Base-by-base conservation (phyloP, 1,140 invertebrate species). In the Lepidurus arcticus region DNA sequence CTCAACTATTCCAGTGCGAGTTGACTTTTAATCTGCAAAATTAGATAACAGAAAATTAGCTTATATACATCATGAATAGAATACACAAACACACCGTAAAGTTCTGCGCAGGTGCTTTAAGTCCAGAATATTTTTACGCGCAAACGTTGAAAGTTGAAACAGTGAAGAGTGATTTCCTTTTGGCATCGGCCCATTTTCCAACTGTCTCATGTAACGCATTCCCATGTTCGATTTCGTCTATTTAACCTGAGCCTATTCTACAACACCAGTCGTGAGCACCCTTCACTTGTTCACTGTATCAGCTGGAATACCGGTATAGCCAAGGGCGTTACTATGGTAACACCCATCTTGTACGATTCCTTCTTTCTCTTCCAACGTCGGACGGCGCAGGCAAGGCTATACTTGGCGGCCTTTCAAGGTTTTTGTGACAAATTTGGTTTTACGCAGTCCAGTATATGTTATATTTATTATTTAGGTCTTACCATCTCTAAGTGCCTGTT, bases 401-500 rank as follows among this genome's bases (percentile, higher is more conserved):
- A 65, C 53, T 65, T 65, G 53, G 53, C 53, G 53, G 53, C 53
- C 53, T 65, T 16, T 65, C 53, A 65, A 65, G 53, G 53, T 65
- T 65, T 65, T 65, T 65, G 21, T n/a, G 21, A n/a, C 53, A 65
- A 65, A 65, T 11, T 16, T 9, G 16, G 53, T 13, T 11, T 7
- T 16, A 21, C 53, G 53, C 34, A 34, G 34, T 34, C 2, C 34
- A 34, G 4, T 34, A 34, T 34, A 65, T 7, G 1, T 65, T 65
- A 7, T 65, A 65, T 65, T 65, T 21, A 2, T 65, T 9, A n/a
- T 65, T 65, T 65, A 65, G 53, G 53, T 65, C 53, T 21, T n/a
- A 65, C 16, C 53, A 65, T 65, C 53, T 65, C 53, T 16, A 65
- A 65, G 53, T 65, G 53, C 53, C 53, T 65, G 53, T 65, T 65